Conservation (phyloP, 2,888 invertebrate genomes). For the Ypsolopha scabrella region DNA sequence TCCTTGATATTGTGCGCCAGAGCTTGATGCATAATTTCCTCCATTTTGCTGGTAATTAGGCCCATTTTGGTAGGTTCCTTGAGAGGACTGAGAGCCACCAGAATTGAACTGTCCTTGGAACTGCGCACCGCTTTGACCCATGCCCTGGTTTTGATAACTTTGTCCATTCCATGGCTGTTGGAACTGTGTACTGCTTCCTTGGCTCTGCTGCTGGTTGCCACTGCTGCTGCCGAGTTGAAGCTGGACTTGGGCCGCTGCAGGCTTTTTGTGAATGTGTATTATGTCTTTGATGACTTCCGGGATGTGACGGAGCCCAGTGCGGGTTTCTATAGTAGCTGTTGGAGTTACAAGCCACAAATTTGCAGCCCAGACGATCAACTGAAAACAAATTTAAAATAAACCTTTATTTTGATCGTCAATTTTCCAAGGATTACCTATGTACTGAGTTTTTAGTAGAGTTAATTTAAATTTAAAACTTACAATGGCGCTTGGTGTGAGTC, state of each 20-base stretch:
- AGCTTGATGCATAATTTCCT: neutral
- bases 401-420: too few relatives aligned
- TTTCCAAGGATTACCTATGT: too few relatives aligned
- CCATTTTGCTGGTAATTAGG: constrained; percentile 12
- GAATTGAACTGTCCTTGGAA: constrained; percentile 3
- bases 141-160: constrained; percentile 21
- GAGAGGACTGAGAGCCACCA: constrained; percentile 8
- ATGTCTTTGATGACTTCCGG: constrained; percentile 62
- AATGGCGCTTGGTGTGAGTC: constrained; percentile 11
- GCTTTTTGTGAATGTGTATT: constrained; percentile 54
- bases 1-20: constrained; percentile 14
- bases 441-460: too few relatives aligned
- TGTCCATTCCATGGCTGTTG: constrained; percentile 21
- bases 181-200: constrained; percentile 10
- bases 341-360: constrained; percentile 2
- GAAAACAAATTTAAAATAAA: neutral
- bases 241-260: constrained; percentile 9
- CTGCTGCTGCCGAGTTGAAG: constrained; percentile 4
- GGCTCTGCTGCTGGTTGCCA: constrained; percentile 10
- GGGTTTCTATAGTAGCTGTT: constrained; percentile 15
- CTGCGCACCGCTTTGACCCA: constrained; percentile 14
- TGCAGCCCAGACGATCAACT: neutral
- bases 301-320: constrained; percentile 37
- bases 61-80: constrained; percentile 11
- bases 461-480: neutral